A percentile compares a stretch with the other conserved stretches of the same genome.
phyloP scores from a whole-genome alignment of 2,888 invertebrate species.

The Machimus rusticus region DNA sequence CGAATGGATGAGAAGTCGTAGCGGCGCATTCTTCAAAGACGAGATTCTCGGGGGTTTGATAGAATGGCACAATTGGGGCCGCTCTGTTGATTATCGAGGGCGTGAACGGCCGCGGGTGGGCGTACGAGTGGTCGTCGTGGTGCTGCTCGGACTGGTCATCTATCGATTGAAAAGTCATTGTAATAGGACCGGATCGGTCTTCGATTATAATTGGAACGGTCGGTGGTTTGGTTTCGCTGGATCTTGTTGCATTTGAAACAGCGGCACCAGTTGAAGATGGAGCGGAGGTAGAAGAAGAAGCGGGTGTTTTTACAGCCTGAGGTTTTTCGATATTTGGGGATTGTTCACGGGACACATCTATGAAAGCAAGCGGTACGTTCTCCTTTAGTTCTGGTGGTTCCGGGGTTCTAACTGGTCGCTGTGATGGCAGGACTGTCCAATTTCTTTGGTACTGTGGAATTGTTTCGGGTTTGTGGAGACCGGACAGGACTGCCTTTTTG shows the following conservation, averaged over 20 bases:
- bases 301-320: conserved; percentile 49
- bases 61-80: conserved; percentile 77
- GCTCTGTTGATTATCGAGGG: conserved; percentile 76
- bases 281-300: conserved; percentile 21
- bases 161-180: conserved; percentile 73
- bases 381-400: conserved; percentile 66
- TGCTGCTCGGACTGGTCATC: conserved; percentile 64
- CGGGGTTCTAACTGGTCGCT: conserved; percentile 67
- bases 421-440: conserved; percentile 68
- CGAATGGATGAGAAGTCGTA: conserved; percentile 68
- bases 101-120: conserved; percentile 67
- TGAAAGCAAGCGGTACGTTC: conserved; percentile 62
- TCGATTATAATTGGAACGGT: conserved; percentile 57
- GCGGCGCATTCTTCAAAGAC: conserved; percentile 73
- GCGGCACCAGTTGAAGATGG: conserved; percentile 46
- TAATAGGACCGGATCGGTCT: conserved; percentile 66
- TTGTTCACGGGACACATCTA: conserved; percentile 54
- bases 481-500: conserved; percentile 62
- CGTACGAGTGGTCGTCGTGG: conserved; percentile 57
- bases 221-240: conserved; percentile 49
- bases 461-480: conserved; percentile 69
- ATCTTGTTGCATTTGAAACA: conserved; percentile 48
- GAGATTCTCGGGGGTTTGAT: conserved; percentile 74
- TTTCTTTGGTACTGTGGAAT: conserved; percentile 73
- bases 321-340: conserved; percentile 55